Base-by-base conservation (phyloP, 2,113 vertebrate species). In the Pseudolaguvia tuberculata region DNA sequence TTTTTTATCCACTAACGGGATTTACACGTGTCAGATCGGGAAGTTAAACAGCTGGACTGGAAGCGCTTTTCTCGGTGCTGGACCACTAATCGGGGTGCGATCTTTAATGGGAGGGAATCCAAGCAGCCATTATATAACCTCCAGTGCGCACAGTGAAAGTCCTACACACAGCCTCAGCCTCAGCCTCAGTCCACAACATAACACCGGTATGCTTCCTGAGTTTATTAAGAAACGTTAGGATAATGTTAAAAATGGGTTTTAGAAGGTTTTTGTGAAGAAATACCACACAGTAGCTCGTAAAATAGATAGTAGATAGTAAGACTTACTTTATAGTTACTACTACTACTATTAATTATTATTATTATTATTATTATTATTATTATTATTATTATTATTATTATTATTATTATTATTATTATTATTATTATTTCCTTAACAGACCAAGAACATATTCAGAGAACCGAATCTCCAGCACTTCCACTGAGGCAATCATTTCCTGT, bases 41-140 rank as follows among this genome's bases (percentile, higher is more conserved):
- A 98, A 98, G 83, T 93, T 98, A 82, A 94, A 96, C 90, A 97
- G 94, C 90, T 99, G 97, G 97, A 96, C 96, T 88, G 96, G 94
- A 83, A 93, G 94, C 70, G 94, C 97, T 68, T 95, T 99, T 85
- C 92, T 99, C 20, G 93, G 94, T 20, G 95, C 97, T 86, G 95
- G 94, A 85, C 96, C 95, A n/a, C 88, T 99, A 86, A 88, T 98
- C 83, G 97, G 95, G 52, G 91, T 99, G 91, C 91, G 95, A 70
- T 98, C 96, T 61, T 92, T 98, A 79, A 87, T 99, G 86, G 94
- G 93, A 77, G 94, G 94, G 50, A 92, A 94, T 74, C 85, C 91
- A 17, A 84, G 88, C 62, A 89, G 88, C 57, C 93, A 94, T 76
- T 88, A 91, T 52, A 90, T 93, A 52, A 91, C 93, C 0, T 91